phyloP scores from a whole-genome alignment of 2,888 invertebrate genomes.

The Perizoma flavofasciatum region DNA sequence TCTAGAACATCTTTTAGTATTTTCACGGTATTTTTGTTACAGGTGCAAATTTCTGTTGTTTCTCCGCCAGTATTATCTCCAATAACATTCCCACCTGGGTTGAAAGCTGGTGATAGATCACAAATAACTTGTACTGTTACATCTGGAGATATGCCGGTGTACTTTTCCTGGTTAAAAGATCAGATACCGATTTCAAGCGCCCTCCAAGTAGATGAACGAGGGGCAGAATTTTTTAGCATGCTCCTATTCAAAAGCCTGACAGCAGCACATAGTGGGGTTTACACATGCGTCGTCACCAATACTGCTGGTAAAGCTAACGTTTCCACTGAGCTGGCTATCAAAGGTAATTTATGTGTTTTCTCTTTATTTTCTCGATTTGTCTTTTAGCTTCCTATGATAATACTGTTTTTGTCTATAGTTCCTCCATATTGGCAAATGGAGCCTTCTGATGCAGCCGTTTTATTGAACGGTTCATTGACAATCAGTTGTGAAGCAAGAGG shows the following conservation, averaged over 20 bases:
- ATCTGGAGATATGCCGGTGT: conserved; percentile 87
- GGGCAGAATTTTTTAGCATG: conserved; percentile 89
- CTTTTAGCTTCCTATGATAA: neutral
- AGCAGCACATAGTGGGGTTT: conserved; percentile 87
- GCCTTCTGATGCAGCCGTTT: conserved; percentile 88
- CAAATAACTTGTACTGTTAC: conserved; percentile 93
- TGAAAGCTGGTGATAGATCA: conserved; percentile 90
- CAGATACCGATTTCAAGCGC: conserved; percentile 85
- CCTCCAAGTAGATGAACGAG: conserved; percentile 87
- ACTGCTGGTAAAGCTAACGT: conserved; percentile 89
- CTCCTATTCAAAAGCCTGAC: conserved; percentile 88
- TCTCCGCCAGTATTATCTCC: conserved; percentile 93
- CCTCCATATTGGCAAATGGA: conserved; percentile 91
- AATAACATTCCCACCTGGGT: conserved; percentile 91
- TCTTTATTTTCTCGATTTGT: neutral
- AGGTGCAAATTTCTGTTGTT: conserved; percentile 77
- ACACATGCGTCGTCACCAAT: conserved; percentile 89
- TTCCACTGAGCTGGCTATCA: conserved; percentile 88
- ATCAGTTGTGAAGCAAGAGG: conserved; percentile 92
- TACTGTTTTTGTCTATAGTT: conserved; percentile 76
- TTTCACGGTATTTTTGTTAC: conserved; percentile 25
- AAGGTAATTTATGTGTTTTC: conserved; percentile 76
- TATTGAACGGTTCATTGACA: conserved; percentile 88
- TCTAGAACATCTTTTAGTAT: conserved; percentile 8
- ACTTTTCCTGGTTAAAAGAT: conserved; percentile 87